Percentiles rank a stretch among this genome's conserved stretches.
Evolutionary conservation across 2,888 invertebrate species (phyloP).

Genomic region (Operophtera brumata): DNA sequence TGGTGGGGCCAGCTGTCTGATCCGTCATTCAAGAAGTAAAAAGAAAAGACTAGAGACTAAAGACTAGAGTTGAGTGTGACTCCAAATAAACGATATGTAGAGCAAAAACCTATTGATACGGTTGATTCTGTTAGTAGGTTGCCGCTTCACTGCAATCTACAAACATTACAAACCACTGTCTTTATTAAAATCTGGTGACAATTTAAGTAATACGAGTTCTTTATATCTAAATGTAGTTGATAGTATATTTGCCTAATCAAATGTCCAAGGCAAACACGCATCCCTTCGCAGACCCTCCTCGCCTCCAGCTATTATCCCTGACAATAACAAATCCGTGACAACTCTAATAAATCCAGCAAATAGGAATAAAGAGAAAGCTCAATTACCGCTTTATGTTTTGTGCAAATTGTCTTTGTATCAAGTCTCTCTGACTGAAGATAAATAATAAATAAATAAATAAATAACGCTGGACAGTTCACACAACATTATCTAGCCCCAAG

Average conservation of each 20-base stretch:
- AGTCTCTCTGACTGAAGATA: too few species aligned
- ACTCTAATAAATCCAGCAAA: slow-evolving; percentile 42
- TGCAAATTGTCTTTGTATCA: neutral
- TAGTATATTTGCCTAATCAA: slow-evolving; percentile 17
- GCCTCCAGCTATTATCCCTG: slow-evolving; percentile 52
- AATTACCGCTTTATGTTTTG: slow-evolving; percentile 8
- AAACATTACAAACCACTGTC: too few species aligned
- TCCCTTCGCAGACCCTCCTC: slow-evolving; percentile 27
- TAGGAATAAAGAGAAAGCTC: slow-evolving; percentile 37
- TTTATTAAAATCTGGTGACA: too few species aligned
- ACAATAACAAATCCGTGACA: slow-evolving; percentile 60
- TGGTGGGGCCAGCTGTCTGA: too few species aligned
- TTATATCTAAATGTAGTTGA: neutral
- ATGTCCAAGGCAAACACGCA: slow-evolving; percentile 40
- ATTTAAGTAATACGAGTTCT: neutral
- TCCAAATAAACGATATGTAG: neutral
- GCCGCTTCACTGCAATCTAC: too few species aligned
- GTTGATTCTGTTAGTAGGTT: too few species aligned
- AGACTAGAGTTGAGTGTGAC: too few species aligned
- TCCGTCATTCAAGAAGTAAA: too few species aligned
- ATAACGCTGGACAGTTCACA: too few species aligned
- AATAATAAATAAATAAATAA: too few species aligned
- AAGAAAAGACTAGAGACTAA: too few species aligned
- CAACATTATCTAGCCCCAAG: too few species aligned
- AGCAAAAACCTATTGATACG: neutral